These are phyloP conservation scores for Entelurus aequoreus DNA, from an alignment of 2,113 vertebrate species.

Conservation along the genomic window DNA sequence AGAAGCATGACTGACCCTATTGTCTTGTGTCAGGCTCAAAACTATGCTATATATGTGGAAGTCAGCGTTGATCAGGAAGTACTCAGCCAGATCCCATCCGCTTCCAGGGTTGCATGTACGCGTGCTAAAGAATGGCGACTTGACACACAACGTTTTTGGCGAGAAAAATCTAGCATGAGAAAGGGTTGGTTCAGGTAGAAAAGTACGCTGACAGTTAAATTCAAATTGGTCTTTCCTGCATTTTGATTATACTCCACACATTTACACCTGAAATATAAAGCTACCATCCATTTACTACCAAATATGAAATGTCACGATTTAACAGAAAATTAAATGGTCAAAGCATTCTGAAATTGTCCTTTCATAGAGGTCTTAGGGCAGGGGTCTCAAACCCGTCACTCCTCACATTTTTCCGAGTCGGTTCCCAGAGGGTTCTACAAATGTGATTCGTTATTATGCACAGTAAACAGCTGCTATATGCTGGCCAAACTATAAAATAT, in stretches of 20 bases:
- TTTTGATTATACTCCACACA: no score
- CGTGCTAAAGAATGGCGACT: slow-evolving; percentile 16
- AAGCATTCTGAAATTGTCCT: slow-evolving; percentile 38
- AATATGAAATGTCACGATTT: no score
- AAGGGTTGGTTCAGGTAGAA: no score
- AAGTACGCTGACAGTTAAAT: no score
- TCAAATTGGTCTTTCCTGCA: no score
- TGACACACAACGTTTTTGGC: not conserved
- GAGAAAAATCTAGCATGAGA: not conserved
- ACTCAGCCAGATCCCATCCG: slow-evolving; percentile 59
- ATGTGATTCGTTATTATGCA: no score
- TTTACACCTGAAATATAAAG: no score
- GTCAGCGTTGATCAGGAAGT: slow-evolving; percentile 51
- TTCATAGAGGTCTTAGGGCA: slow-evolving; percentile 38
- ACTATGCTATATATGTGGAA: slow-evolving; percentile 43
- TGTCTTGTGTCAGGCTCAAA: slow-evolving; percentile 33
- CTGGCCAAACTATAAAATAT: no score
- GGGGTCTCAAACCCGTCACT: no score
- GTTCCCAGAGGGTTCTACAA: no score
- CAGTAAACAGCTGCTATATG: slow-evolving; percentile 46
- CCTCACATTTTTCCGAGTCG: no score
- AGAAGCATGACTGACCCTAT: slow-evolving; percentile 24
- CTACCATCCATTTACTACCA: no score
- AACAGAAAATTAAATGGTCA: slow-evolving; percentile 22
- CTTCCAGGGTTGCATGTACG: slow-evolving; percentile 23